Percentiles rank a stretch among this genome's conserved stretches.
Conservation (phyloP, 2,113 vertebrate species). For the Pelusios castaneus region DNA sequence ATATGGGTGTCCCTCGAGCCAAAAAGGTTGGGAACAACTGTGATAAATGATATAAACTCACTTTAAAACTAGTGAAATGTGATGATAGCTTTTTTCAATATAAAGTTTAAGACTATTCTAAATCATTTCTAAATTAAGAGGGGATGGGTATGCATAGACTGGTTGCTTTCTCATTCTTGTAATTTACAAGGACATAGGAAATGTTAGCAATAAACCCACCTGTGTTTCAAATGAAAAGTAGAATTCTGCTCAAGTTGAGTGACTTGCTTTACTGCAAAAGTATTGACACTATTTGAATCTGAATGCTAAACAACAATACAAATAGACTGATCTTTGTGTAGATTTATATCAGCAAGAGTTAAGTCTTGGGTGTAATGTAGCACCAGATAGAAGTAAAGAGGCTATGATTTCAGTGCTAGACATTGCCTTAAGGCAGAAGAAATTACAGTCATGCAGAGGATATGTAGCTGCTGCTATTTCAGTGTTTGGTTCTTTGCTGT, state of each 20-base stretch:
- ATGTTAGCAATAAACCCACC: neutral
- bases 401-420: constrained; percentile 91
- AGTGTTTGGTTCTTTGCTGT: constrained; percentile 83
- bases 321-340: constrained; percentile 61
- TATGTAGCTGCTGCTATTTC: constrained; percentile 90
- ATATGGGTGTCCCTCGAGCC: too few relatives aligned
- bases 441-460: constrained; percentile 94
- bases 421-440: constrained; percentile 91
- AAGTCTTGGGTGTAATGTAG: constrained; percentile 74
- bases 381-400: constrained; percentile 92
- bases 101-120: neutral
- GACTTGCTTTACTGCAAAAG: constrained; percentile 31
- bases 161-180: neutral
- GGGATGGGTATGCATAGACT: neutral
- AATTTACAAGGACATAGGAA: neutral
- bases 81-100: neutral
- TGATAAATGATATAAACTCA: neutral
- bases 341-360: constrained; percentile 71
- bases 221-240: neutral
- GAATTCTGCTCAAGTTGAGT: constrained; percentile 32
- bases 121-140: neutral
- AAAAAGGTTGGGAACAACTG: too few relatives aligned
- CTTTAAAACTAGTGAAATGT: neutral
- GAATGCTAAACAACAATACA: constrained; percentile 40
- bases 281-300: constrained; percentile 24